These are phyloP conservation scores for Agonopterix alstromeriana DNA, from an alignment of 2,888 invertebrate species.

Conservation along the genomic window DNA sequence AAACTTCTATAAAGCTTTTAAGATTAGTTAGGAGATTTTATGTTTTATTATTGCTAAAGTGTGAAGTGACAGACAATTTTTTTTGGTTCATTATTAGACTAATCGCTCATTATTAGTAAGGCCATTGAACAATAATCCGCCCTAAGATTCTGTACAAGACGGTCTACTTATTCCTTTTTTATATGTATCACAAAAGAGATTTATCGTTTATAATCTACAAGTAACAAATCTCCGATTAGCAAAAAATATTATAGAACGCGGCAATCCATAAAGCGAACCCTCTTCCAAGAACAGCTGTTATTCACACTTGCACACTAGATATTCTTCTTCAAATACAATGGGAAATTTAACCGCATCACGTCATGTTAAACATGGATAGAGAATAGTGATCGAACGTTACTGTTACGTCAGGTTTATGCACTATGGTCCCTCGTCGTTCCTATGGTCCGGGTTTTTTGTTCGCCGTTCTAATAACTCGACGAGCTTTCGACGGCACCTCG, in stretches of 20 bases:
- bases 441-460: constrained; percentile 61
- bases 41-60: too few relatives aligned
- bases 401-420: constrained; percentile 59
- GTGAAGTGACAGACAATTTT: too few relatives aligned
- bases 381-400: constrained; percentile 43
- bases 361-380: constrained; percentile 48
- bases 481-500: constrained; percentile 74
- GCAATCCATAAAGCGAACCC: constrained; percentile 41
- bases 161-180: constrained; percentile 1
- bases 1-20: too few relatives aligned
- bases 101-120: too few relatives aligned
- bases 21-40: too few relatives aligned
- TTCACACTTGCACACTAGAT: constrained; percentile 63
- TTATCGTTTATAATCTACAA: constrained; percentile 20
- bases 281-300: constrained; percentile 41
- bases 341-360: constrained; percentile 60
- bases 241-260: constrained; percentile 35
- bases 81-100: too few relatives aligned
- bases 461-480: constrained; percentile 66
- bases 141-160: background rate
- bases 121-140: too few relatives aligned
- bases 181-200: constrained; percentile 7
- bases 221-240: constrained; percentile 27
- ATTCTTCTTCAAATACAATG: constrained; percentile 46
- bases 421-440: constrained; percentile 43